Evolutionary conservation across 2,888 invertebrate genomes (phyloP), one percentile per base, ranked within the genome.

Genomic region (Seira musarum): DNA sequence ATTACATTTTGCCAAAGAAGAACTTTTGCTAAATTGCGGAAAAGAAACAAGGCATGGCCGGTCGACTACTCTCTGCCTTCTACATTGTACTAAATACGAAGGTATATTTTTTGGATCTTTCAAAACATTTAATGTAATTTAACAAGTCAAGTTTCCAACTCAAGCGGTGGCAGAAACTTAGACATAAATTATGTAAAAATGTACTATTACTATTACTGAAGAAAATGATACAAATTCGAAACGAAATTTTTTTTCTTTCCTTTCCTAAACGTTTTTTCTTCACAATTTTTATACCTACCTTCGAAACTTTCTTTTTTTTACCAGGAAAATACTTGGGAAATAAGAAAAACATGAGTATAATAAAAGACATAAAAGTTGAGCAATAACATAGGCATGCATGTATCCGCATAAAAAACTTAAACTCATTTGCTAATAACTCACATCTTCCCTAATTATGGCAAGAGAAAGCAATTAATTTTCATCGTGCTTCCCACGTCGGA

Each of bases 351-450:
- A 30, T 30, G 8, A 30, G 30, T 30, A n/a, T n/a, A 30, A 30
- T 30, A 30, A 30, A 30, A 30, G 30, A 30, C 8, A 8, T 30
- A 30, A 30, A 30, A 30, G 30, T 30, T 30, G 30, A 30, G 8
- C 30, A 5, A 8, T 30, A 8, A 5, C 8, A 5, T 30, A 8
- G 2, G 2, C 30, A 30, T 30, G 30, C 8, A 30, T 30, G 30
- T 30, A 30, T 30, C 30, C 8, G 8, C 30, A 30, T 30, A 8
- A 8, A 30, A 49, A 68, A 69, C 61, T 67, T 79, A 79, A 79
- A 73, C 73, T 79, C 73, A 73, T 79, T 79, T 79, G 30, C 67
- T 79, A 73, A 79, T 73, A 73, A 73, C 79, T 79, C 79, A 49
- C 72, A 61, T 79, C 66, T 68, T 68, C 67, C 68, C 72, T 79